A percentile compares a stretch with the other conserved stretches of the same genome.
Conservation (phyloP, 2,888 invertebrate genomes). For the Bembecia ichneumoniformis region DNA sequence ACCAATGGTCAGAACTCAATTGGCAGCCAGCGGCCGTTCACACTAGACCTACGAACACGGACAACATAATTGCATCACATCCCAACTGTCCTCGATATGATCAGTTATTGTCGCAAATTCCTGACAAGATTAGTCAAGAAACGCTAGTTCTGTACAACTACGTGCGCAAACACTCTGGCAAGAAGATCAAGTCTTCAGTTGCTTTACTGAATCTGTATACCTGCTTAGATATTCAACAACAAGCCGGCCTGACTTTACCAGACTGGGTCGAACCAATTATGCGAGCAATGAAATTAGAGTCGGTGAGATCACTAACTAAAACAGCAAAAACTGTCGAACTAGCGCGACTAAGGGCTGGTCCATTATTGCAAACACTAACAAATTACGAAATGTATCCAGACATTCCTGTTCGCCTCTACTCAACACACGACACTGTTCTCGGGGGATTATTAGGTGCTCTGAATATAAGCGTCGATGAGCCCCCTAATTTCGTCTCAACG, state of each 20-base stretch:
- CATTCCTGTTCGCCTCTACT: conserved; percentile 7
- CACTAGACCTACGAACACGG: not conserved
- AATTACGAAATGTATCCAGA: not conserved
- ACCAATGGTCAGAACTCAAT: conserved; percentile 6
- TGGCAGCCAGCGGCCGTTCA: conserved; percentile 10
- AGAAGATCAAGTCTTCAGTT: not conserved
- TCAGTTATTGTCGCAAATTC: not conserved
- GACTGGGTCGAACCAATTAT: conserved; percentile 7
- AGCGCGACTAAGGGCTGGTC: conserved; percentile 7
- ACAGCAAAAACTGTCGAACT: conserved; percentile 2
- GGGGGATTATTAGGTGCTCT: conserved; percentile 5
- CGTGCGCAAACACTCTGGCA: conserved; percentile 4
- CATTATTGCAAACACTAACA: conserved; percentile 5
- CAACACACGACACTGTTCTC: conserved; percentile 10
- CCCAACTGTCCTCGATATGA: conserved; percentile 4
- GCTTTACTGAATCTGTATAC: conserved; percentile 5
- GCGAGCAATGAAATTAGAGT: conserved; percentile 3
- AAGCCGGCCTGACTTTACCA: conserved; percentile 8
- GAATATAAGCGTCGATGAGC: conserved; percentile 3
- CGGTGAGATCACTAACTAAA: conserved; percentile 1
- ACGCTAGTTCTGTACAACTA: conserved; percentile 3
- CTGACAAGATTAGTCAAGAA: conserved; percentile 1
- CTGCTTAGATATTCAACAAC: conserved; percentile 7
- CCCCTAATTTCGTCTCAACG: conserved; percentile 7
- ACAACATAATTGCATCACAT: conserved; percentile 4